Base-by-base conservation (phyloP, 2,797 vertebrate genomes). In the Taenioides sp. region DNA sequence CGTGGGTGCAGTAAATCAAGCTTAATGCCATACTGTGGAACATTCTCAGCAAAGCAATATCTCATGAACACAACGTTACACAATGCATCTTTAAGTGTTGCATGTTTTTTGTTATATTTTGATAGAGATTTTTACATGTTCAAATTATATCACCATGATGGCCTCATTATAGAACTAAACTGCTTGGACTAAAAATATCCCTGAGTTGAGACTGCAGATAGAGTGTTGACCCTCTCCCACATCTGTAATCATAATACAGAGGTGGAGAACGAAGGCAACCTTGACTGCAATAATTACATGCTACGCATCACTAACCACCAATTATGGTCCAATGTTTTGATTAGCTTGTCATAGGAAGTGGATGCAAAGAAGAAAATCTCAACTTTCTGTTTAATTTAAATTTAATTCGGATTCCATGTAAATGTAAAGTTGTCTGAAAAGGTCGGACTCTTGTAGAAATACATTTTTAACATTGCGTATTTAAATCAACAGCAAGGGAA, bases 241-340 rank as follows among this genome's bases (percentile, higher is more conserved):
- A 55, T 78, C 75, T 54, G 18, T 54, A 58, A 73, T 49, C 64
- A 49, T 57, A 81, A 28, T 67, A 83, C 70, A 69, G 55, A 47
- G 59, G 77, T 70, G 49, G 68, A 82, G 77, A 85, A 86, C 71
- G 78, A 86, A 88, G 55, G 71, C 80, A 86, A 83, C 82, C 75
- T 84, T 84, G 80, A 83, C 81, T 77, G 71, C 74, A 67, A 77
- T 89, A 91, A 89, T 90, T 89, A 89, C 65, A 82, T 82, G 86
- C 82, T 81, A 70, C 85, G 87, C 85, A 86, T 76, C 81, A 83
- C 82, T 84, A 88, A 80, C 83, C 82, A 60, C 76, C 83, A 86
- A 91, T 92, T 90, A 89, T 75, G 69, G 77, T 72, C 72, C 78
- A 84, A 77, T 87, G 78, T 82, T 89, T 83, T 83, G 83, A 91